These are phyloP conservation scores for Agapornis canus DNA, from an alignment of 2,797 vertebrate species.

Conservation along the genomic window DNA sequence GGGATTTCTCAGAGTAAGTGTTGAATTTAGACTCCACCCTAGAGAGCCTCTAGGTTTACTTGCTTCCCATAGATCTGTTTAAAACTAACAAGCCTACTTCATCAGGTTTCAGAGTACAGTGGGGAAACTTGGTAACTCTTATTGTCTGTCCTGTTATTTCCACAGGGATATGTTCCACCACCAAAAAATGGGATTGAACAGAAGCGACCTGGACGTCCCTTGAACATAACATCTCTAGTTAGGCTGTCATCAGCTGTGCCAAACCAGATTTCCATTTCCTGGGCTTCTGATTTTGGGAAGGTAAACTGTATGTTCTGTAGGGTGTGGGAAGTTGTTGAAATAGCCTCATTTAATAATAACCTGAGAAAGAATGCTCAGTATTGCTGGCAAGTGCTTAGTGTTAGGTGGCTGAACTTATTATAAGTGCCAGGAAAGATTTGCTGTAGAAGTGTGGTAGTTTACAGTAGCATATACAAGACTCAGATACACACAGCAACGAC, in stretches of 20 bases:
- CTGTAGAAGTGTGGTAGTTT: background rate
- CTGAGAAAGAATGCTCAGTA: background rate
- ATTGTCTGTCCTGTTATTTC: background rate
- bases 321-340: background rate
- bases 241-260: slow-evolving; percentile 94
- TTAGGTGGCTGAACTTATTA: background rate
- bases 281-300: slow-evolving; percentile 97
- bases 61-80: background rate
- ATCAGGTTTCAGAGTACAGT: background rate
- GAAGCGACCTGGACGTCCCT: slow-evolving; percentile 91
- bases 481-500: background rate
- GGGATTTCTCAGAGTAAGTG: background rate
- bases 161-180: slow-evolving; percentile 90
- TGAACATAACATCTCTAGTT: slow-evolving; percentile 95
- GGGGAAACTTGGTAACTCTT: background rate
- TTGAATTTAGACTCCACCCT: background rate
- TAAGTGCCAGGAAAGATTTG: background rate
- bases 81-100: background rate
- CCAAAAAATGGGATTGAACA: slow-evolving; percentile 97
- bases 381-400: background rate
- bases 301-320: slow-evolving; percentile 69
- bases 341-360: background rate
- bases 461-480: background rate
- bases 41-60: background rate
- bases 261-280: slow-evolving; percentile 97